Evolutionary conservation across 2,113 vertebrate genomes (phyloP).

Genomic region (Dicrurus megarhynchus): DNA sequence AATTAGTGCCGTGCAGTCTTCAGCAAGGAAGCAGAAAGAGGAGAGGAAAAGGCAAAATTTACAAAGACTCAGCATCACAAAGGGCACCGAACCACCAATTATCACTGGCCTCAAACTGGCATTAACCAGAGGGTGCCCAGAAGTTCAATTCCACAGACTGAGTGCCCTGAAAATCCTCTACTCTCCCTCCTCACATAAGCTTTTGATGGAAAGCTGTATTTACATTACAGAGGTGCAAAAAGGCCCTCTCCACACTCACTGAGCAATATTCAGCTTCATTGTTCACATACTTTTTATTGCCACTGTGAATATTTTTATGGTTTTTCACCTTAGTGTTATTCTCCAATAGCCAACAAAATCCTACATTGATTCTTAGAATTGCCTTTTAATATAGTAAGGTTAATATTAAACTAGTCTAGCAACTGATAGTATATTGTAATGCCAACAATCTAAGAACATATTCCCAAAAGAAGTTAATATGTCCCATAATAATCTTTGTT

Average conservation of each 20-base stretch:
- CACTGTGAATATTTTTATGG: background rate
- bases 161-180: background rate
- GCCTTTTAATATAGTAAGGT: background rate
- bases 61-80: background rate
- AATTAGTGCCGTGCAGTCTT: background rate
- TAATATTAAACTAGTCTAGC: background rate
- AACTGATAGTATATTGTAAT: background rate
- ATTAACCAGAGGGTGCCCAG: background rate
- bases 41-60: background rate
- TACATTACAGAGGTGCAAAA: background rate
- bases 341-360: background rate
- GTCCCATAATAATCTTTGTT: background rate
- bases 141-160: background rate
- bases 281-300: background rate
- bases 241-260: background rate
- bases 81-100: background rate
- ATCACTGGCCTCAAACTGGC: background rate
- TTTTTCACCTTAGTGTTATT: background rate
- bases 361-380: background rate
- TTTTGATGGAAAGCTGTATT: background rate
- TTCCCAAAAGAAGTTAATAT: background rate
- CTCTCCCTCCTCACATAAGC: background rate
- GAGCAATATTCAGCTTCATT: background rate
- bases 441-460: background rate
- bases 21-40: background rate